Conservation (phyloP, 2,113 vertebrate genomes). For the Sinosuthora webbiana region DNA sequence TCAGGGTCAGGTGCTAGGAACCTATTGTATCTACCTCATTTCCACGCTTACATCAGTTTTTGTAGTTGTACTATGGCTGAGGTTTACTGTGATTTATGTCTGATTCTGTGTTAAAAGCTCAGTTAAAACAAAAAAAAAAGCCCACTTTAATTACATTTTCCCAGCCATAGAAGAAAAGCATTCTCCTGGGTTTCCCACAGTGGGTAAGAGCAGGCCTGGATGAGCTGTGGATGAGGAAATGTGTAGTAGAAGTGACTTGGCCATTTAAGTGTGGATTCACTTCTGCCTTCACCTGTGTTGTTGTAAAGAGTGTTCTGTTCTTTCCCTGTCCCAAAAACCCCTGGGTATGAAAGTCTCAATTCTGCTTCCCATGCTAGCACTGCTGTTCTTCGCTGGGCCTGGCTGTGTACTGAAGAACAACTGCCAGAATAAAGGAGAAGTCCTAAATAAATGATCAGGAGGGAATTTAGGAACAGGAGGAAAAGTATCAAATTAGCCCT, state of each 20-base stretch:
- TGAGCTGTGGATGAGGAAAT: neutral
- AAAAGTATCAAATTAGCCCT: neutral
- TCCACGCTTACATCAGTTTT: neutral
- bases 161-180: neutral
- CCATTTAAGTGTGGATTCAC: neutral
- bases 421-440: neutral
- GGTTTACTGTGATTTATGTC: neutral
- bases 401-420: neutral
- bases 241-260: neutral
- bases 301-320: neutral
- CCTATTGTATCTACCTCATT: rapidly evolving
- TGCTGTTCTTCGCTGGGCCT: neutral
- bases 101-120: neutral
- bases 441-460: neutral
- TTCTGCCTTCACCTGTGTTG: neutral
- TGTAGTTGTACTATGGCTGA: neutral
- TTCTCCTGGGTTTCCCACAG: neutral
- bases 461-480: neutral
- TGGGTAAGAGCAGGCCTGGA: neutral
- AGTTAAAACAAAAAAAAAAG: neutral
- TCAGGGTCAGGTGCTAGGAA: neutral
- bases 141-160: neutral
- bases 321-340: neutral
- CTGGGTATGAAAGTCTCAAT: neutral
- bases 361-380: neutral